phyloP scores from a whole-genome alignment of 2,113 vertebrate genomes.

The Holacanthus passer region DNA sequence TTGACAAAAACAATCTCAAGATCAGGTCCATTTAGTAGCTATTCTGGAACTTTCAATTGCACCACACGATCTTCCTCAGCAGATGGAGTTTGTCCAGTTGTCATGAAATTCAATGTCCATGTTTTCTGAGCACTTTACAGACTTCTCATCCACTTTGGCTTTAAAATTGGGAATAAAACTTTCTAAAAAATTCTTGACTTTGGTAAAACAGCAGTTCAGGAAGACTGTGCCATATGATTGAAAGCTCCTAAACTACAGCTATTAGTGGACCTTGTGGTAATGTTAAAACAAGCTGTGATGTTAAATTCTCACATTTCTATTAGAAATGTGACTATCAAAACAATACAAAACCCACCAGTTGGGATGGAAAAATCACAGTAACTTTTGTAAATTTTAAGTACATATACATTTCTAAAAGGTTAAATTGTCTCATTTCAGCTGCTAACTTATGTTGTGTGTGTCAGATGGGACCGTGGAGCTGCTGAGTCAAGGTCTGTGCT shows the following conservation, averaged over 20 bases:
- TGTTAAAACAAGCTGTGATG: neutral
- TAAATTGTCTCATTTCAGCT: neutral
- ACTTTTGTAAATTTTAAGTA: neutral
- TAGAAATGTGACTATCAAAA: neutral
- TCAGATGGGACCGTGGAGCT: neutral
- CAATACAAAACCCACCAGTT: neutral
- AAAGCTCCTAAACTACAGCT: neutral
- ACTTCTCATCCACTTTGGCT: neutral
- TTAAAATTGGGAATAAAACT: neutral
- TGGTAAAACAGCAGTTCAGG: neutral
- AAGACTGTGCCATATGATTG: neutral
- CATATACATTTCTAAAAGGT: neutral
- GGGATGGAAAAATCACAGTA: neutral
- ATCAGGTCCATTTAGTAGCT: neutral
- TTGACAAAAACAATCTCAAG: neutral
- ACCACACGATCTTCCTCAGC: neutral
- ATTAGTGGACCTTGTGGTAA: neutral
- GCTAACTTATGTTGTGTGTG: neutral
- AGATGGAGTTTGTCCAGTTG: neutral
- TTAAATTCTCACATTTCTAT: neutral
- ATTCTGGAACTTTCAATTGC: neutral
- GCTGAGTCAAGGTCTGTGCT: constrained; percentile 40
- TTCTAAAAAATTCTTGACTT: neutral
- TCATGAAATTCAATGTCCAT: neutral
- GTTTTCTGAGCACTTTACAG: neutral